Base-by-base conservation (phyloP, 2,888 invertebrate species). In the Rugalucina vietnamica region DNA sequence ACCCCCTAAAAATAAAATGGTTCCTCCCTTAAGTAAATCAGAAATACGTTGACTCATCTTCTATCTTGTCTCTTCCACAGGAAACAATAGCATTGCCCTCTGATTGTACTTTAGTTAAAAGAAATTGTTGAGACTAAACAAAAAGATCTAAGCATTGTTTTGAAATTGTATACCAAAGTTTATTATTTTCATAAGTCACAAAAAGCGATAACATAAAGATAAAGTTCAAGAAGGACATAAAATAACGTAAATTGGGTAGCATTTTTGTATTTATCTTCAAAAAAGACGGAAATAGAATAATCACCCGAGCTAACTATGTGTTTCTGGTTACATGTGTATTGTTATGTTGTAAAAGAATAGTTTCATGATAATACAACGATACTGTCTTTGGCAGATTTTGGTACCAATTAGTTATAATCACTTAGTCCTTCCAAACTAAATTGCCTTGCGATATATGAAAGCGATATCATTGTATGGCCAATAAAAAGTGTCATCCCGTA, bases 121-220 rank as follows among this genome's bases (percentile, higher is more conserved):
- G 60, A 60, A 32, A 65, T 21, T n/a, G 1, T 1, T 65, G 32
- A 34, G 21, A 65, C 8, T 34, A 34, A 65, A 65, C 1, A 5
- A 65, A 34, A 65, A 65, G 34, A 65, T 65, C 21, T 34, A 34
- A 34, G 21, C 65, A 65, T 65, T 65, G 65, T 65, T 65, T 34
- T 65, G 65, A 65, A 34, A 65, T 65, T 65, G 65, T 34, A 65
- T 65, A 65, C 65, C 65, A 65, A 65, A 65, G 34, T 34, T 65
- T 65, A 65, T 65, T 65, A 65, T 65, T 34, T 32, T 18, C 60
- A 21, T 18, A 60, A 60, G 34, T 65, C 29, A 65, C 29, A 65
- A 65, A 65, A 14, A 65, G 65, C 65, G 65, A 65, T 65, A n/a
- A 34, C 12, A 10, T n/a, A 3, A 60, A 65, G 65, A 65, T 65